Evolutionary conservation across 2,113 vertebrate species (phyloP).

Genomic region (Elephantulus edwardii): DNA sequence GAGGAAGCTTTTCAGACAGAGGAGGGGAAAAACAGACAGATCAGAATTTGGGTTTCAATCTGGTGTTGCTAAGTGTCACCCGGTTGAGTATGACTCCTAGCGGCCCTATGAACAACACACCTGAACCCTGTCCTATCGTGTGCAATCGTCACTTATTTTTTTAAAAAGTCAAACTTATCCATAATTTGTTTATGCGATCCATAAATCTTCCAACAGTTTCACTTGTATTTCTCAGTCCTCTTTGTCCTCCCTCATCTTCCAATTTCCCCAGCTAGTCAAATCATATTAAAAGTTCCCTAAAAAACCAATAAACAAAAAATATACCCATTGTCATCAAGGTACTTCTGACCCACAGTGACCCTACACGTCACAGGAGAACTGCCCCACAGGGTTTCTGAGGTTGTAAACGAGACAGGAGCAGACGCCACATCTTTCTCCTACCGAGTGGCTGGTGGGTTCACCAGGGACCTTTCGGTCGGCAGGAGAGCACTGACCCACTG

Average conservation of each 20-base stretch:
- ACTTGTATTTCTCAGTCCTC: background rate
- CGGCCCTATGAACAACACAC: too few relatives aligned
- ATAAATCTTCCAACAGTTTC: background rate
- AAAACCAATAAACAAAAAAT: background rate
- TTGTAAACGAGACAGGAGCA: background rate
- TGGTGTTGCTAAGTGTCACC: too few relatives aligned
- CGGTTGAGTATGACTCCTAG: too few relatives aligned
- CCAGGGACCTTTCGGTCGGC: background rate
- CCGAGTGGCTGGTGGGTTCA: background rate
- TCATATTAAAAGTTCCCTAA: background rate
- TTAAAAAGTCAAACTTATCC: background rate
- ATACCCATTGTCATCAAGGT: background rate
- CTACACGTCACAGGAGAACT: background rate
- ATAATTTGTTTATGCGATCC: background rate
- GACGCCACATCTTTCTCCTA: background rate
- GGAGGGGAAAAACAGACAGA: background rate
- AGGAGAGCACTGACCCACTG: background rate
- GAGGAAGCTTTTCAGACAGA: background rate
- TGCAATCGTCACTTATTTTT: too few relatives aligned
- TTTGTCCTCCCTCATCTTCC: background rate
- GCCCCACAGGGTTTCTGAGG: background rate
- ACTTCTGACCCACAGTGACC: background rate
- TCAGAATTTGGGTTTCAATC: background rate
- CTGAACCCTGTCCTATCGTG: too few relatives aligned
- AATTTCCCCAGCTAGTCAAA: constrained; percentile 2